Evolutionary conservation across 2,797 vertebrate species (phyloP).

Genomic region (Picus viridis): DNA sequence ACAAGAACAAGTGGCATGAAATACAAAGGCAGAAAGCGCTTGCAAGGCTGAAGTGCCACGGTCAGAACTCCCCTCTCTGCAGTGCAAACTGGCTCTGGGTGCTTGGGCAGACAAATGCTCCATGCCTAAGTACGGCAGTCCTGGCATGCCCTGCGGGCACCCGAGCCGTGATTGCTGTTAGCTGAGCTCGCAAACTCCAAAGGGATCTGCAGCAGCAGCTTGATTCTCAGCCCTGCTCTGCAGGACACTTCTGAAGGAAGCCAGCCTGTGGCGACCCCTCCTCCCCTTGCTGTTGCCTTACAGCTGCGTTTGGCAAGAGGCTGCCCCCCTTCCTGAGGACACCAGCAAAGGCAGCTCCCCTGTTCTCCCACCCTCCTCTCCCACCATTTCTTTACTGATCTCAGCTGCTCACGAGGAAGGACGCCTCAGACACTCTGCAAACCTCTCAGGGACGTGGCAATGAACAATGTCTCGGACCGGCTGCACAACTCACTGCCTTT

Average conservation of each 20-base stretch:
- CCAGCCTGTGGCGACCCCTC: neutral
- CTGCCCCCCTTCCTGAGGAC: neutral
- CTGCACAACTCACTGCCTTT: neutral
- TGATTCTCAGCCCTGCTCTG: neutral
- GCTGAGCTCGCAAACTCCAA: neutral
- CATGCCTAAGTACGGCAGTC: neutral
- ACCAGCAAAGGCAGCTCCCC: neutral
- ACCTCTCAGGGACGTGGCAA: neutral
- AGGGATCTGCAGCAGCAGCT: neutral
- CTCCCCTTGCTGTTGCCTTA: neutral
- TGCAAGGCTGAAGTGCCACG: neutral
- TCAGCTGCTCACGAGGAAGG: neutral
- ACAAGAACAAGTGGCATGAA: slow-evolving; percentile 20
- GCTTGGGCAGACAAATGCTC: slow-evolving; percentile 10
- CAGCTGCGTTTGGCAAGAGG: neutral
- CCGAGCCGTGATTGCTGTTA: neutral
- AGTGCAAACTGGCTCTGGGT: neutral
- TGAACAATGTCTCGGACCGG: rapidly evolving
- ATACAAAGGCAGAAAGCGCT: neutral
- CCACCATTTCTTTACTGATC: neutral
- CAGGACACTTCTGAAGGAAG: neutral
- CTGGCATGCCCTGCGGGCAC: neutral
- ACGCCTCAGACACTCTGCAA: neutral
- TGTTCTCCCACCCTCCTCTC: neutral
- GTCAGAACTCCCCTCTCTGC: neutral